Percentiles rank a stretch among this genome's conserved stretches.
Conservation (phyloP, 1,140 invertebrate genomes). For the Asbolus verrucosus region DNA sequence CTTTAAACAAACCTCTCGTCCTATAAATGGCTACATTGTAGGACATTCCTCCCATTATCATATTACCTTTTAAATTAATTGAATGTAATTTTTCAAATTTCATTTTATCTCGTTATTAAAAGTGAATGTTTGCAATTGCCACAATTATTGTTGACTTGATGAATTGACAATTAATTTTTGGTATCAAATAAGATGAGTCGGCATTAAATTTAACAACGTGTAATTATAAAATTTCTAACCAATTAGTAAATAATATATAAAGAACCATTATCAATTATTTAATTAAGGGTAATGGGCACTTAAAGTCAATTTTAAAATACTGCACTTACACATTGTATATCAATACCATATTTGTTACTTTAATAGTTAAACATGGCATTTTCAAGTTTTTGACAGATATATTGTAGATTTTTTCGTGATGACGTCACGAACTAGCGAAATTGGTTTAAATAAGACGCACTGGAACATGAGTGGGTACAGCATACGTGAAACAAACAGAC, state of each 20-base stretch:
- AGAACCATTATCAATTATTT: slow-evolving; percentile 39
- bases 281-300: slow-evolving; percentile 39
- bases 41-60: too few species aligned
- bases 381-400: too few species aligned
- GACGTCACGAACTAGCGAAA: not conserved
- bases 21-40: too few species aligned
- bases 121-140: not conserved
- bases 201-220: slow-evolving; percentile 35
- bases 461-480: slow-evolving; percentile 11
- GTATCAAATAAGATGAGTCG: slow-evolving; percentile 27
- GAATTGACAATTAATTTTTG: slow-evolving; percentile 7
- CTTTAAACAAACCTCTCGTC: too few species aligned
- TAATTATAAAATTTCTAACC: slow-evolving; percentile 35
- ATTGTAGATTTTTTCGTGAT: not conserved
- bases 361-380: too few species aligned
- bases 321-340: not conserved
- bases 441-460: slow-evolving; percentile 25
- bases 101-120: too few species aligned
- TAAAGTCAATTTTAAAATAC: slow-evolving; percentile 9
- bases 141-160: not conserved
- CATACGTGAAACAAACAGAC: slow-evolving; percentile 29
- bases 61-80: too few species aligned
- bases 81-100: too few species aligned
- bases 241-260: slow-evolving; percentile 34
- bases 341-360: not conserved